These are phyloP conservation scores for Drosophila sturtevanti DNA, from an alignment of 1,140 invertebrate species.

Conservation along the genomic window DNA sequence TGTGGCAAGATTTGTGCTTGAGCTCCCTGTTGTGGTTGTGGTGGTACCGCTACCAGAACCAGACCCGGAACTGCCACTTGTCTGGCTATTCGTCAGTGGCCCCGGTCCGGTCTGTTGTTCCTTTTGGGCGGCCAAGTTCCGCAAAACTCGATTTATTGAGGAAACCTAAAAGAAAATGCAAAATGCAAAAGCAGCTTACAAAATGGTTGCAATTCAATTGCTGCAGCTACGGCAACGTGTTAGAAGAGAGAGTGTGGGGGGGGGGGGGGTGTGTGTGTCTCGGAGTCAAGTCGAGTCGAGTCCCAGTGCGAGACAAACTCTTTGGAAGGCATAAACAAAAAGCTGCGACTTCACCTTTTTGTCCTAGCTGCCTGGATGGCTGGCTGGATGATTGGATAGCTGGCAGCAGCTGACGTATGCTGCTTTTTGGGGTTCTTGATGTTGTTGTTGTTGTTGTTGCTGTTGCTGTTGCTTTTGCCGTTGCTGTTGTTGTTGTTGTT, in stretches of 20 bases:
- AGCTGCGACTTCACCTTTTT: conserved; percentile 9
- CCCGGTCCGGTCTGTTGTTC: conserved; percentile 85
- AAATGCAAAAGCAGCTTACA: background rate
- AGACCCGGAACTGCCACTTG: background rate
- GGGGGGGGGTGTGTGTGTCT: background rate
- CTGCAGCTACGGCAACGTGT: background rate
- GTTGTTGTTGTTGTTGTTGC: background rate
- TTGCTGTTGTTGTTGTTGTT: conserved; percentile 21
- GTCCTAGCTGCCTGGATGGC: background rate
- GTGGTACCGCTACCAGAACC: background rate
- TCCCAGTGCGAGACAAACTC: conserved; percentile 1
- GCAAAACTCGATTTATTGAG: conserved; percentile 98
- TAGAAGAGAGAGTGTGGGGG: too few relatives aligned
- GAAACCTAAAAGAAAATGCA: conserved; percentile 89
- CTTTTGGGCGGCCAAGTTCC: conserved; percentile 96
- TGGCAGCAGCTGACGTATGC: conserved; percentile 29
- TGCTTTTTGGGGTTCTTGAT: conserved; percentile 13
- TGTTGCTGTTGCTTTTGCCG: too few relatives aligned
- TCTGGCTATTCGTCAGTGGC: background rate
- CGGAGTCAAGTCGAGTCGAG: background rate
- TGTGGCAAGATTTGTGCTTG: conserved; percentile 19
- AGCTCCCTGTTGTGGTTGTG: conserved; percentile 7
- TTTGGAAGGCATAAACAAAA: conserved; percentile 11
- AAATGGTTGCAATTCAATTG: conserved; percentile 2
- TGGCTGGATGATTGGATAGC: background rate